These are phyloP conservation scores for Nemurella pictetii DNA, from an alignment of 2,888 invertebrate genomes.

Conservation along the genomic window DNA sequence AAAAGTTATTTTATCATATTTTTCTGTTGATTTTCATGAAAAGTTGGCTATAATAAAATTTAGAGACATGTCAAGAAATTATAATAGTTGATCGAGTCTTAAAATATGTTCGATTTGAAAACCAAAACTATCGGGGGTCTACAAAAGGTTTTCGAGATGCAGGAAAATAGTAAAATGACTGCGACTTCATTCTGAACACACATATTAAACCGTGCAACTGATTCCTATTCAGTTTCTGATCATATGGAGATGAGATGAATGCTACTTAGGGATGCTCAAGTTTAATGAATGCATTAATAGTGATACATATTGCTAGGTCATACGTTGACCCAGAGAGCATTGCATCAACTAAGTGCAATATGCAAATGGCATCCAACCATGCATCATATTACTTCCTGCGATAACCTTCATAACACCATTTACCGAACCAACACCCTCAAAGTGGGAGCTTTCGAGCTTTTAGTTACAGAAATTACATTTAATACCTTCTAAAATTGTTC, in stretches of 20 bases:
- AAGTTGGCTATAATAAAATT: too few species aligned
- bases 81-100: too few species aligned
- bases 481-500: not conserved
- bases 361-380: not conserved
- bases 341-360: not conserved
- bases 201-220: too few species aligned
- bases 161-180: too few species aligned
- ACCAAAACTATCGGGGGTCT: too few species aligned
- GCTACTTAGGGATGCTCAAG: not conserved
- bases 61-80: too few species aligned
- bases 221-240: not conserved
- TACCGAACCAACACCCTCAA: not conserved
- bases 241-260: not conserved
- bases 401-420: not conserved
- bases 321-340: not conserved
- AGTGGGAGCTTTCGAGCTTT: not conserved
- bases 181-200: too few species aligned
- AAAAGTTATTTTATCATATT: too few species aligned
- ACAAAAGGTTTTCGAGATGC: too few species aligned
- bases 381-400: not conserved
- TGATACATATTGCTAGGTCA: not conserved
- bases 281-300: not conserved
- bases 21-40: too few species aligned
- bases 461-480: not conserved
- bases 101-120: too few species aligned